A percentile compares a stretch with the other conserved stretches of the same genome.
Evolutionary conservation across 1,140 invertebrate genomes (phyloP).

Genomic region (Dendrolimus kikuchii): DNA sequence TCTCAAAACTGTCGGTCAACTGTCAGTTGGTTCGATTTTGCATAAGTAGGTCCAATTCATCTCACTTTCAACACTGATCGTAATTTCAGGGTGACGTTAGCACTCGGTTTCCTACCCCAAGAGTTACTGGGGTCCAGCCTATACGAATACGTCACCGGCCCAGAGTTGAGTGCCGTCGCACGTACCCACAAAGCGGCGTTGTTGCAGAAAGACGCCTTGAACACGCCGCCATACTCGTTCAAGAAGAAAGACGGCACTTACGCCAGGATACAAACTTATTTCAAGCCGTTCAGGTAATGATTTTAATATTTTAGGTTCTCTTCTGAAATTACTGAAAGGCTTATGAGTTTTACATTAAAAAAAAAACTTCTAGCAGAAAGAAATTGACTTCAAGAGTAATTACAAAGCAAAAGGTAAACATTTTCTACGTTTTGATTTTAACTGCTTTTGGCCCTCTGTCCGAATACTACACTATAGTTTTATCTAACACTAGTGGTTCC

Average conservation of each 20-base stretch:
- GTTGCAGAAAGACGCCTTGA: slow-evolving; percentile 76
- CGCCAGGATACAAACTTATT: slow-evolving; percentile 84
- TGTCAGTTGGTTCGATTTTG: too few species aligned
- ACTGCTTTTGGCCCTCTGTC: too few species aligned
- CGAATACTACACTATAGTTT: too few species aligned
- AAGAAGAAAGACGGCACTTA: slow-evolving; percentile 83
- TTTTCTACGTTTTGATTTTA: too few species aligned
- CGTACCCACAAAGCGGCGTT: slow-evolving; percentile 89
- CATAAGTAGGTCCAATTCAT: too few species aligned
- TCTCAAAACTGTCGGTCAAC: too few species aligned
- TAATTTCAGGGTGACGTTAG: slow-evolving; percentile 82
- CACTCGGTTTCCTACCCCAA: slow-evolving; percentile 93
- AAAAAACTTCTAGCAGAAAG: too few species aligned
- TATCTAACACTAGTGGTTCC: too few species aligned
- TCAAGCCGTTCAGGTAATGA: slow-evolving; percentile 82
- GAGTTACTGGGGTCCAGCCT: slow-evolving; percentile 93
- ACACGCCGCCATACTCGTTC: slow-evolving; percentile 84
- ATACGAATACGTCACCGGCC: slow-evolving; percentile 93
- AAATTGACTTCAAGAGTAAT: too few species aligned
- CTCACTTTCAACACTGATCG: too few species aligned
- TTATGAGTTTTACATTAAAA: too few species aligned
- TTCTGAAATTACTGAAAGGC: not conserved
- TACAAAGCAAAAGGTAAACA: too few species aligned
- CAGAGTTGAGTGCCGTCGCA: slow-evolving; percentile 86
- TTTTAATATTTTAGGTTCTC: not conserved